Evolutionary conservation across 1,140 invertebrate species (phyloP), one percentile per base, ranked within the genome.

Genomic region (Calycopis cecrops): DNA sequence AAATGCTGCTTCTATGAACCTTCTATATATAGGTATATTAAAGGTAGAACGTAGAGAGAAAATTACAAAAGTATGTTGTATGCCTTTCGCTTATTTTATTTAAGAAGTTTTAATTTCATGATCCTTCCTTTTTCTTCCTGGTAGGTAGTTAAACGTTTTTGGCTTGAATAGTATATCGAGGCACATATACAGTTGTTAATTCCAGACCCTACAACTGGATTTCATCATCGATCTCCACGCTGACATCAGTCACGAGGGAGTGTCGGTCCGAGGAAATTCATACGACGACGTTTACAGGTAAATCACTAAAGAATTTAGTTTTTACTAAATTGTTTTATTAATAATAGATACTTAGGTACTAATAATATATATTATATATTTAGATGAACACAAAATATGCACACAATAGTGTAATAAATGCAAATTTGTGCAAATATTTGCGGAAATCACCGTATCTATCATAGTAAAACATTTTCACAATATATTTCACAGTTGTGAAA

Each of bases 221-320:
- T 97, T 98, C 76, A 94, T 98, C 34, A 90, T 99, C 28, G 98
- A 99, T 87, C 88, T 99, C 14, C 98, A 99, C 84, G 95, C 97
- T 7, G 97, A 99, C 76, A 93, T 94, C 1, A 98, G 94, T 60
- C 90, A 97, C 40, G 94, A 95, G 71, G 98, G 98, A 12, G 93
- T 96, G 35, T 99, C 99, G 86, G 93, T 99, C 59, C 97, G 98
- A 74, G 98, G 98, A 7, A 99, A 98, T 85, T 95, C 96, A 0
- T 99, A 97, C 71, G 97, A 98, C 63, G 97, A 99, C 77, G 95
- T 96, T 7, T 96, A 96, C 79, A 92, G 94, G 94, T 94, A 48
- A 50, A 18, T 51, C 48, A 10, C 4, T 50, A 35, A 48, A 57
- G 7, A n/a, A 44, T 42, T 17, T 16, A 44, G 14, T 44, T 44